phyloP scores from a whole-genome alignment of 2,888 invertebrate genomes.

The Drosophila demipolita region DNA sequence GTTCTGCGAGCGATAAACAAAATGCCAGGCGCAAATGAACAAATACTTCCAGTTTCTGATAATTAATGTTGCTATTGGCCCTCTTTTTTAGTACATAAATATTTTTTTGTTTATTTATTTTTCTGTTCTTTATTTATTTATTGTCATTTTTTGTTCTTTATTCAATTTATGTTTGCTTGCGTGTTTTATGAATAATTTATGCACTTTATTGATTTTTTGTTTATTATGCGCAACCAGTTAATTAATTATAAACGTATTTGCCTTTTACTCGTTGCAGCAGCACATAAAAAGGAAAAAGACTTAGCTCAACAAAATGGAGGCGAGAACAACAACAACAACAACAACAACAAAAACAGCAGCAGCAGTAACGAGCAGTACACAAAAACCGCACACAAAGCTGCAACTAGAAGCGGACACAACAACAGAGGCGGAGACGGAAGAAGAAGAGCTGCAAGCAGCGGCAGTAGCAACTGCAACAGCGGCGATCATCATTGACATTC shows the following conservation, averaged over 20 bases:
- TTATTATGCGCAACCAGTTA: conserved; percentile 67
- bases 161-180: conserved; percentile 13
- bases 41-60: conserved; percentile 50
- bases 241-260: conserved; percentile 68
- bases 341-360: conserved; percentile 26
- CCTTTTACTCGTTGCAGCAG: conserved; percentile 34
- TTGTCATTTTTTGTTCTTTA: neutral
- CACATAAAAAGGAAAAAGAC: conserved; percentile 31
- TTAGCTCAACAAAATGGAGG: conserved; percentile 57
- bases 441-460: conserved; percentile 22
- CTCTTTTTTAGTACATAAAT: neutral
- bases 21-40: conserved; percentile 30
- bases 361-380: conserved; percentile 19
- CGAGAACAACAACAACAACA: conserved; percentile 43
- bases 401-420: conserved; percentile 50
- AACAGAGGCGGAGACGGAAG: conserved; percentile 25
- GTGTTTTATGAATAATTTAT: conserved; percentile 75
- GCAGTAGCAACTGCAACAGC: conserved; percentile 16
- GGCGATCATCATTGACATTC: conserved; percentile 83
- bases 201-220: conserved; percentile 76
- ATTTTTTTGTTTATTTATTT: neutral
- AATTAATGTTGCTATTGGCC: conserved; percentile 40
- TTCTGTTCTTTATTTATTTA: neutral
- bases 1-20: conserved; percentile 61
- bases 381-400: conserved; percentile 61